Base-by-base conservation (phyloP, 35 echinoderm and acorn worm genomes). In the Apostichopus parvimensis region DNA sequence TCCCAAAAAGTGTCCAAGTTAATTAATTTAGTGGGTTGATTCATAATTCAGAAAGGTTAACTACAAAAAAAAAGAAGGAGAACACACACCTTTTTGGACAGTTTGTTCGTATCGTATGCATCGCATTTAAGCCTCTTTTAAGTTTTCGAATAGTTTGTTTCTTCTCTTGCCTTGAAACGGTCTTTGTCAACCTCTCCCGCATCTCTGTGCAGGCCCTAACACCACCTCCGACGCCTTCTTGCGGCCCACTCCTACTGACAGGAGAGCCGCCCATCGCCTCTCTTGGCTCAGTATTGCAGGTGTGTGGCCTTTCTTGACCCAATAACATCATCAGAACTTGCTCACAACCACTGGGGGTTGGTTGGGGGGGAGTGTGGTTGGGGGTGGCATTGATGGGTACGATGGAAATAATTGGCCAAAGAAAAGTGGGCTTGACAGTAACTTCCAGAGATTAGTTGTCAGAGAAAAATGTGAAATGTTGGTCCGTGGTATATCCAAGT, bases 191-290 rank as follows among this genome's bases (percentile, higher is more conserved):
- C 71, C 71, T 75, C 18, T 75, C 71, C 34, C n/a, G 71, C 71
- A 75, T 75, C 57, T 84, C 81, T 88, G 45, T 88, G 61, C 64
- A 88, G 86, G 86, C 86, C n/a, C 68, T 88, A 88, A 88, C 86
- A 73, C 14, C 45, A 54, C 21, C 18, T 65, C 61, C 13, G 86
- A 88, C 52, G 86, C 60, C 28, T 34, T 88, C 15, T 88, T 88
- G 26, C 86, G 86, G 86, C 86, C 21, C 6, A 15, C 60, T 75
- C 60, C 60, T 64, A 72, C 20, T 6, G 86, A 88, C 86, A 68
- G 62, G 86, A 88, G 68, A 75, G 21, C 86, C 62, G 86, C 68
- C 45, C 86, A 88, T 88, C 86, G 86, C 62, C 86, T 88, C 26
- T 88, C 86, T 68, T 88, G 86, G 86, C 64, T 88, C 28, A 75